These are phyloP conservation scores for Romanogobio albipinnatus DNA, from an alignment of 2,113 vertebrate genomes.

Conservation along the genomic window DNA sequence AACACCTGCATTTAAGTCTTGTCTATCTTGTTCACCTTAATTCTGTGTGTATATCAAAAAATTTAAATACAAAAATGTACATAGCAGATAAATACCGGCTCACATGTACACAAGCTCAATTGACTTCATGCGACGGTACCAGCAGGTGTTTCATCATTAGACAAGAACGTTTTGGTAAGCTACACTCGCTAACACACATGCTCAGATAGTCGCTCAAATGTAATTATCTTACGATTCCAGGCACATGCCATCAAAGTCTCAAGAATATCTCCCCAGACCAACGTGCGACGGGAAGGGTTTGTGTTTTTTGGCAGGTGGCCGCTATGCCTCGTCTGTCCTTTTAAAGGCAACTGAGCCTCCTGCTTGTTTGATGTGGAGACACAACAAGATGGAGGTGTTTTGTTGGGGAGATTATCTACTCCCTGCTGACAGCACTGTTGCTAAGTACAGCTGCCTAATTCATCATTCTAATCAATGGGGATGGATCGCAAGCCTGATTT, in stretches of 20 bases:
- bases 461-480: slow-evolving; percentile 58
- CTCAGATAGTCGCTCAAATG: slow-evolving; percentile 38
- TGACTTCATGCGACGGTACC: neutral
- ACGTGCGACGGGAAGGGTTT: slow-evolving; percentile 42
- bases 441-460: slow-evolving; percentile 57
- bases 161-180: neutral
- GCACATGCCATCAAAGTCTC: slow-evolving; percentile 59
- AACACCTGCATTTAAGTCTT: neutral
- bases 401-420: slow-evolving; percentile 58
- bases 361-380: slow-evolving; percentile 61
- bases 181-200: slow-evolving; percentile 25
- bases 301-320: slow-evolving; percentile 63
- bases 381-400: slow-evolving; percentile 63
- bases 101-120: neutral
- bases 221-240: slow-evolving; percentile 66
- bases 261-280: slow-evolving; percentile 63
- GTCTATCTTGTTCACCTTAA: neutral
- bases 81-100: neutral
- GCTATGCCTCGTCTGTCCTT: slow-evolving; percentile 55
- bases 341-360: slow-evolving; percentile 56
- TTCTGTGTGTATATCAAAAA: neutral
- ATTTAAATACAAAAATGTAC: neutral
- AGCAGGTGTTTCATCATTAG: slow-evolving; percentile 24
- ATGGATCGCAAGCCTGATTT: slow-evolving; percentile 48
- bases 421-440: slow-evolving; percentile 52